Percentiles rank a stretch among this genome's conserved stretches.
Conservation (phyloP, 2,113 vertebrate genomes). For the Colaptes auratus region DNA sequence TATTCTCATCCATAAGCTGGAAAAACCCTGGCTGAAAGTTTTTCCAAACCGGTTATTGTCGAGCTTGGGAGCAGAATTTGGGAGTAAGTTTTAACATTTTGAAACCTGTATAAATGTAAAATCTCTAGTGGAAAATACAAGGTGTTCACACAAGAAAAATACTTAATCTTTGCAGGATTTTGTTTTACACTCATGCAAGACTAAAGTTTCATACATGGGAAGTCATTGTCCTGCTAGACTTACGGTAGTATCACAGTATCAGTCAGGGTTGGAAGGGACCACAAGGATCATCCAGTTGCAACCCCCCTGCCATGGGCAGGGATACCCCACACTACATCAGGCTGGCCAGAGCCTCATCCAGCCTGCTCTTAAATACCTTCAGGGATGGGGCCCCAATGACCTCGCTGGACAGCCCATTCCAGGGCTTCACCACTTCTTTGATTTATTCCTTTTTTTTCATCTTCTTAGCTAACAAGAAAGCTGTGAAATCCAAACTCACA, state of each 20-base stretch:
- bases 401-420: too few relatives aligned
- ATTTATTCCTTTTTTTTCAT: too few relatives aligned
- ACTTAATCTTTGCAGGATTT: neutral
- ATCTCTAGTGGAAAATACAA: neutral
- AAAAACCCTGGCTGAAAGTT: conserved; percentile 95
- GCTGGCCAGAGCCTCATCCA: too few relatives aligned
- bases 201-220: neutral
- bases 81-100: conserved; percentile 76
- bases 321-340: too few relatives aligned
- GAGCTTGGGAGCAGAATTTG: conserved; percentile 87
- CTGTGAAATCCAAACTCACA: neutral
- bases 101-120: neutral
- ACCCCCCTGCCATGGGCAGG: too few relatives aligned
- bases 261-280: too few relatives aligned
- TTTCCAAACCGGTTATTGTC: conserved; percentile 93
- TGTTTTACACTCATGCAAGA: neutral
- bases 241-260: too few relatives aligned
- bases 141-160: neutral
- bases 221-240: neutral
- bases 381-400: too few relatives aligned
- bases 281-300: too few relatives aligned
- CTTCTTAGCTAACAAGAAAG: neutral
- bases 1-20: conserved; percentile 91
- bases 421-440: too few relatives aligned
- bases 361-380: too few relatives aligned